Evolutionary conservation across 2,113 vertebrate genomes (phyloP), one percentile per base, ranked within the genome.

Genomic region (Hippoglossus stenolepis): DNA sequence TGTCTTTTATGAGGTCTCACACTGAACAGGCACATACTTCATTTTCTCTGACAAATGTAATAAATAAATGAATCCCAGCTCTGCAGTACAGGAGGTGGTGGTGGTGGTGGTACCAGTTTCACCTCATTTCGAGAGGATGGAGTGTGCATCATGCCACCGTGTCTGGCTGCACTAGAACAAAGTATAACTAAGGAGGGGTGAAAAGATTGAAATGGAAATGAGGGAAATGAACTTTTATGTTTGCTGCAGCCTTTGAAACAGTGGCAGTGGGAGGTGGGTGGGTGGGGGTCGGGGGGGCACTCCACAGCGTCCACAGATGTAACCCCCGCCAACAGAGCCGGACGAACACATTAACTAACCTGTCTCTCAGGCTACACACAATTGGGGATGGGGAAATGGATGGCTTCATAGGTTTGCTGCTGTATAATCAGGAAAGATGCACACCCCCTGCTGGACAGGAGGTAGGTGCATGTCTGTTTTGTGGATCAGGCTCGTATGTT

Each of bases 161-260:
- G 73, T 69, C 64, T 75, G 70, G 35, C 71, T 66, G 60, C 23
- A 85, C 74, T 60, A 57, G 72, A 75, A 40, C 77, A 56, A 78
- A 75, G 75, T 71, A 69, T 73, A 81, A 79, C 43, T 47, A 70
- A 60, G 68, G 66, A 65, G 31, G 73, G 67, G 57, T 65, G 40
- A 83, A 68, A 20, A 79, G 70, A 82, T 58, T 69, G 26, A 82
- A 85, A 85, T 82, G 75, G 66, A 77, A 82, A 77, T 84, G 77
- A 83, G 79, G 72, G 24, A 75, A 76, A 78, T 73, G 0, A 63
- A 87, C 65, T 67, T 85, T 67, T 20, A 65, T 65, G 73, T 65
- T 62, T 77, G 80, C 72, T 65, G 62, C 53, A 77, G 57, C 77
- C 78, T 83, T 60, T 85, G 61, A 80, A 84, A 69, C 80, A 86